These are phyloP conservation scores for Oikopleura albicans DNA, from an alignment of 23 tunicate genomes.

Conservation along the genomic window DNA sequence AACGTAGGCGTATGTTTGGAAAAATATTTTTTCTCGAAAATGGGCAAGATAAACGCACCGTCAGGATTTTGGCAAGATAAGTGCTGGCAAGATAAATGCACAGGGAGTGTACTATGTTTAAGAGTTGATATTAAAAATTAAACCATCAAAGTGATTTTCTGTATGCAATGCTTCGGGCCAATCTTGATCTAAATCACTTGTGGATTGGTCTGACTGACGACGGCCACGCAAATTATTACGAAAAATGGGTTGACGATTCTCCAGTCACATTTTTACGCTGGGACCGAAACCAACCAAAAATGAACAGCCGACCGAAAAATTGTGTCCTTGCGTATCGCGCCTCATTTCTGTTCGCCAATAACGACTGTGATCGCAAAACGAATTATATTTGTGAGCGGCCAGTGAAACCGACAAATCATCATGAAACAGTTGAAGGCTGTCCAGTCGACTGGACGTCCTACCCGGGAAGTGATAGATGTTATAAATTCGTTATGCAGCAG, in stretches of 20 bases:
- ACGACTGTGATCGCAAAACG: slow-evolving; percentile 1
- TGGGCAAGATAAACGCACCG: too few relatives aligned
- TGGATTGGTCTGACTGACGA: background rate
- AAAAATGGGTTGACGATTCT: slow-evolving; percentile 14
- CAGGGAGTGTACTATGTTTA: too few relatives aligned
- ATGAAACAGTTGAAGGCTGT: background rate
- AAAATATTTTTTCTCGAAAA: too few relatives aligned
- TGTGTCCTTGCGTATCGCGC: slow-evolving; percentile 2
- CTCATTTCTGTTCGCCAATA: background rate
- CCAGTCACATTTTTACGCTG: background rate
- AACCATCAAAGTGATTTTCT: too few relatives aligned
- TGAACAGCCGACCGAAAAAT: background rate
- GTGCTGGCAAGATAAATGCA: too few relatives aligned
- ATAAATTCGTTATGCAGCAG: background rate
- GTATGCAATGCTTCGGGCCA: background rate
- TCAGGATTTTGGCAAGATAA: too few relatives aligned
- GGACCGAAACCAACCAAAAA: background rate
- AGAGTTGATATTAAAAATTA: too few relatives aligned
- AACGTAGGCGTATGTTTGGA: too few relatives aligned
- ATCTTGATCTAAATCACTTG: background rate
- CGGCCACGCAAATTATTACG: background rate
- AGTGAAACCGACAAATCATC: background rate
- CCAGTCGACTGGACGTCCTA: background rate
- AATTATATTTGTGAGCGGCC: slow-evolving; percentile 5
- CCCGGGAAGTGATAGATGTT: background rate